Evolutionary conservation across 2,113 vertebrate species (phyloP).

Genomic region (Anguilla japonica): DNA sequence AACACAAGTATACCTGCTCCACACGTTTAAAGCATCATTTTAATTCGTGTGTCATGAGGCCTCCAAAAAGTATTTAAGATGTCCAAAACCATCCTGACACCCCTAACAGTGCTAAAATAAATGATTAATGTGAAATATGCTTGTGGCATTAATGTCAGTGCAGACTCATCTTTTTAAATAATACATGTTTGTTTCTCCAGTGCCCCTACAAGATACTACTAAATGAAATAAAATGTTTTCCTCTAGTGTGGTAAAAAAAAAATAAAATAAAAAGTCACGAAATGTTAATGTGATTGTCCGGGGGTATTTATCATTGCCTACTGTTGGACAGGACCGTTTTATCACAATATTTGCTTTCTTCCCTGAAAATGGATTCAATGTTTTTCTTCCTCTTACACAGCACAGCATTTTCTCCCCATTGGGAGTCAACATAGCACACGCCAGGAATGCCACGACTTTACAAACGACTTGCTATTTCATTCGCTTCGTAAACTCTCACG

Average conservation of each 20-base stretch:
- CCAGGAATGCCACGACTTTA: no score
- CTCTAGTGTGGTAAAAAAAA: not conserved
- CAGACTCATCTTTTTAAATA: not conserved
- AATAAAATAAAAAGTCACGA: not conserved
- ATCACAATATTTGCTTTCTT: not conserved
- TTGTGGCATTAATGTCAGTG: not conserved
- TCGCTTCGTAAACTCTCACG: no score
- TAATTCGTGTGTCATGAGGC: not conserved
- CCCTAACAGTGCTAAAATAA: not conserved
- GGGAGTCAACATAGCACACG: no score
- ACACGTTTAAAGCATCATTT: not conserved
- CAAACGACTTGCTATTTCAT: no score
- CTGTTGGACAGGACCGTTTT: not conserved
- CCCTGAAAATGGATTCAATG: not conserved
- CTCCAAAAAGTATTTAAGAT: not conserved
- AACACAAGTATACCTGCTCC: not conserved
- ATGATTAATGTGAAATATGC: not conserved
- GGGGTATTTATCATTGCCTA: not conserved
- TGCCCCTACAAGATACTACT: not conserved
- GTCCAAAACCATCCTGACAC: not conserved
- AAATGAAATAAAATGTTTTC: not conserved
- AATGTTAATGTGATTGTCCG: not conserved
- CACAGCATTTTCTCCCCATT: no score
- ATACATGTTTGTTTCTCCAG: not conserved
- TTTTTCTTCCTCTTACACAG: not conserved